Conservation (phyloP, 2,113 vertebrate species). For the Erythrocercus mccallii region DNA sequence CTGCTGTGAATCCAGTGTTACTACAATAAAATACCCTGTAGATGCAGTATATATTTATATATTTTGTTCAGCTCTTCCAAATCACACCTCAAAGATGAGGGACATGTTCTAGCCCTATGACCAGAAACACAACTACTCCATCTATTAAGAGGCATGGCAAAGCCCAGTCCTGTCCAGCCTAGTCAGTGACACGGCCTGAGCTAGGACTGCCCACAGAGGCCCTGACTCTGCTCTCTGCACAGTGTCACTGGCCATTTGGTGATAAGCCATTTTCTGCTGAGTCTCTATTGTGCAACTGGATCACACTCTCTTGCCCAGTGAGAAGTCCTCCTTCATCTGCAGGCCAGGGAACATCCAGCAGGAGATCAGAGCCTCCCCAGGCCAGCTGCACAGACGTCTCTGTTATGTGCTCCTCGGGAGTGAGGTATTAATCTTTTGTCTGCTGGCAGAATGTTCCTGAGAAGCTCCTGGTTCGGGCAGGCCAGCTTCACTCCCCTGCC, state of each 20-base stretch:
- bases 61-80: background rate
- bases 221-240: background rate
- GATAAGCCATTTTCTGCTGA: background rate
- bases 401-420: background rate
- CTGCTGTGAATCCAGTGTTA: background rate
- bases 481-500: background rate
- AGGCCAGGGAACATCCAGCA: background rate
- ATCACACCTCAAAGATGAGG: background rate
- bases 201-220: background rate
- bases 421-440: background rate
- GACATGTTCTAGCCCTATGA: background rate
- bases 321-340: background rate
- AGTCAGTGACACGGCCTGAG: background rate
- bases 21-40: background rate
- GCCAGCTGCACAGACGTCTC: background rate
- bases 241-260: no score
- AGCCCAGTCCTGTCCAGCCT: background rate
- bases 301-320: fast-evolving
- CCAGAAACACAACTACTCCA: background rate
- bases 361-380: background rate
- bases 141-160: background rate
- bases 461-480: background rate
- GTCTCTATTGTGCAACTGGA: background rate
- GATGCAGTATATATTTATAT: background rate
- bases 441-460: background rate